These are phyloP conservation scores for Hystrix cristata DNA, from an alignment of 2,113 vertebrate species.

Conservation along the genomic window DNA sequence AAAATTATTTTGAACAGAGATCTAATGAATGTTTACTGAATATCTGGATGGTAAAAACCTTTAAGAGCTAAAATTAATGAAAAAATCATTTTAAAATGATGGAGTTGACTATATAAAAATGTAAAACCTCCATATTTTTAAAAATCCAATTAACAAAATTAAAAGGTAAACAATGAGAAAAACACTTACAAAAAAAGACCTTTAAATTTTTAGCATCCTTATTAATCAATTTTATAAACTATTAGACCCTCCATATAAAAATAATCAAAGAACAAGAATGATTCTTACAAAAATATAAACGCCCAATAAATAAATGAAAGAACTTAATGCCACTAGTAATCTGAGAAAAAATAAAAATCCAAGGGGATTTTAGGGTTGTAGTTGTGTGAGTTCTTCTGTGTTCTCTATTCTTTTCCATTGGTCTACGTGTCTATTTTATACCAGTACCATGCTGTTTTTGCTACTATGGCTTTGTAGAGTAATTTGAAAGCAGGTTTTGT, in stretches of 20 bases:
- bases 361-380: neutral
- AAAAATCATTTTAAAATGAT: constrained; percentile 26
- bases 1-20: neutral
- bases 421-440: neutral
- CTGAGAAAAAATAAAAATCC: neutral
- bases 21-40: constrained; percentile 5
- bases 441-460: neutral
- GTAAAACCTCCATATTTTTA: neutral
- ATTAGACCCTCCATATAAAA: neutral
- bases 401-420: no score
- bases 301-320: neutral
- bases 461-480: neutral
- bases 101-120: neutral
- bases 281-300: constrained; percentile 23
- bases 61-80: constrained; percentile 29
- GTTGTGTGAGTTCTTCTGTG: no score
- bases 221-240: neutral
- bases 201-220: constrained; percentile 20
- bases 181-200: neutral
- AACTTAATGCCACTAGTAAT: neutral
- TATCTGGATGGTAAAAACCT: neutral
- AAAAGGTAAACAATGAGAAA: constrained; percentile 33
- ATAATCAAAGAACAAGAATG: neutral
- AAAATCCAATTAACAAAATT: neutral
- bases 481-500: neutral